Conservation (phyloP, 2,113 vertebrate genomes). For the Ochotona princeps region DNA sequence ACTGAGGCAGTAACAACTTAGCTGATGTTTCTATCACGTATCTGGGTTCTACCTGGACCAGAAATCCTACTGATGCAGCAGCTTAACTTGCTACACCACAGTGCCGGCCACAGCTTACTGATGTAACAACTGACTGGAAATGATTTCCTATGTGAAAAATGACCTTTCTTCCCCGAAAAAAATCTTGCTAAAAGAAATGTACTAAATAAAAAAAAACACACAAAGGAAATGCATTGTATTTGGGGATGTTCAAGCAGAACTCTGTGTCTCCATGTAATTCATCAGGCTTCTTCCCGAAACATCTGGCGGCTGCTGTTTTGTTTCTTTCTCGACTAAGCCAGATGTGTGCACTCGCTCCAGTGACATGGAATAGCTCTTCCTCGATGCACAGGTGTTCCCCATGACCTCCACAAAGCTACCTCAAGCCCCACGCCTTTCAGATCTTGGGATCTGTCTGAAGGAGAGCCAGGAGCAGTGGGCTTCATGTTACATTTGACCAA, state of each 20-base stretch:
- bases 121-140: conserved; percentile 14
- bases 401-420: not conserved
- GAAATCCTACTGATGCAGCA: not conserved
- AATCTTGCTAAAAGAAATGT: not conserved
- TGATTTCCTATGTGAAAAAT: not conserved
- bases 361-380: not conserved
- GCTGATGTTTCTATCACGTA: not conserved
- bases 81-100: no score
- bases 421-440: not conserved
- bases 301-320: not conserved
- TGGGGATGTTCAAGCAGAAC: not conserved
- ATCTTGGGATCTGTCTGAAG: not conserved
- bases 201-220: not conserved
- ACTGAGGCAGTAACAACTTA: not conserved
- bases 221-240: not conserved
- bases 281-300: not conserved
- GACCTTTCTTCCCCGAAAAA: not conserved
- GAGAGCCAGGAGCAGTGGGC: not conserved
- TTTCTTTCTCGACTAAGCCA: not conserved
- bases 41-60: not conserved
- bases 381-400: not conserved
- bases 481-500: not conserved
- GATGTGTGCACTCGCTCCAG: not conserved
- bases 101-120: not conserved
- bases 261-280: not conserved